Base-by-base conservation (phyloP, 1,140 invertebrate genomes). In the Macrobrachium rosenbergii region DNA sequence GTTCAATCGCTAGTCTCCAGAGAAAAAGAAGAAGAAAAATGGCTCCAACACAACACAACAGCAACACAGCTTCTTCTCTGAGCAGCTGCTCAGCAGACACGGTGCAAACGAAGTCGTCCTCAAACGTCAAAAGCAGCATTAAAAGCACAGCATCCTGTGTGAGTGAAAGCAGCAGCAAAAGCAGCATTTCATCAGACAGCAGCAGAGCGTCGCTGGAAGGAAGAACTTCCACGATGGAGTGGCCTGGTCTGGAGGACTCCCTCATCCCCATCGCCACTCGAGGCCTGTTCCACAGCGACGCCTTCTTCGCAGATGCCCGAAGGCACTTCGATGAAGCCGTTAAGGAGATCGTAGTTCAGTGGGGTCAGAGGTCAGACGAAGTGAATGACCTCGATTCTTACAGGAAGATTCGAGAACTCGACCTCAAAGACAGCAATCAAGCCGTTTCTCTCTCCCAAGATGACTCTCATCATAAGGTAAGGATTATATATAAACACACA, bases 341-440 rank as follows among this genome's bases (percentile, higher is more conserved):
- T 5, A 67, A 17, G 37, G 64, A 79, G 2, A 63, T 69, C 14
- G 58, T 85, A 1, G 77, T 72, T 21, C 52, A 21, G 17, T 72
- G 63, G 76, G 73, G 60, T 21, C 73, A 60, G 16, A 79, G 64
- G 45, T 79, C 83, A 11, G 23, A 60, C 43, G 14, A 37, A n/a
- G 62, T 10, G 16, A 76, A 79, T 37, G 76, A 79, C 76, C 75
- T 85, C 0, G 69, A 63, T 21, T 59, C 10, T 76, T 85, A 85
- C 83, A 79, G 83, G 37, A 78, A 59, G 43, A 59, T 85, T 11
- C 75, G 83, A 23, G 28, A 69, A 12, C 43, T 37, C 12, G 45
- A 85, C 62, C 76, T 85, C 19, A 79, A 17, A 60, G 88, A 89
- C 52, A 72, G 52, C 28, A 85, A 45, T 64, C 88, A 89, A 72